These are phyloP conservation scores for Oligia latruncula DNA, from an alignment of 2,888 invertebrate genomes.

Conservation along the genomic window DNA sequence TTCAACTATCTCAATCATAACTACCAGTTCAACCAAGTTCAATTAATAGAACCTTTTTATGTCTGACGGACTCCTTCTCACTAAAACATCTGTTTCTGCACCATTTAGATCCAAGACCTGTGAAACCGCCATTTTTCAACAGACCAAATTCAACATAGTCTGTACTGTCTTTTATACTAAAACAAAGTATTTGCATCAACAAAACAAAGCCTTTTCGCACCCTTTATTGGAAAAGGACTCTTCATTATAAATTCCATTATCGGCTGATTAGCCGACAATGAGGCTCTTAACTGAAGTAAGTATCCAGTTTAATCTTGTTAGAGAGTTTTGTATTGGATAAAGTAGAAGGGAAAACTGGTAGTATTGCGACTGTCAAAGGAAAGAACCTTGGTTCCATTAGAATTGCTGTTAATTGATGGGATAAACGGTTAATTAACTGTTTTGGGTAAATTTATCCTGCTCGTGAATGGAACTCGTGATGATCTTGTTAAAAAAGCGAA, in stretches of 20 bases:
- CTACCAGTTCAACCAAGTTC: background rate
- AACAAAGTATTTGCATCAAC: background rate
- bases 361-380: background rate
- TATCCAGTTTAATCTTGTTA: constrained; percentile 1
- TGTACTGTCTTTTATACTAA: background rate
- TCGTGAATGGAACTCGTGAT: background rate
- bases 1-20: too few species aligned
- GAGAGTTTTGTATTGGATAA: constrained; percentile 16
- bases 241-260: constrained; percentile 67
- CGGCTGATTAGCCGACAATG: constrained; percentile 51
- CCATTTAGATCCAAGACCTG: background rate
- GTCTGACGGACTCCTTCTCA: background rate
- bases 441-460: background rate
- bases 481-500: background rate
- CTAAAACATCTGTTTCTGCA: background rate
- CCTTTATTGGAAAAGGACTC: constrained; percentile 45
- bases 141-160: background rate
- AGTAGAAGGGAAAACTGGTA: background rate
- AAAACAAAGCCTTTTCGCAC: constrained; percentile 26
- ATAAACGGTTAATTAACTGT: background rate
- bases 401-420: background rate
- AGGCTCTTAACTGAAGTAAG: constrained; percentile 28
- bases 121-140: background rate
- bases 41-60: background rate
- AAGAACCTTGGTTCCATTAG: background rate